Evolutionary conservation across 2,888 invertebrate genomes (phyloP), one percentile per base, ranked within the genome.

Genomic region (Digitonthophagus gazella): DNA sequence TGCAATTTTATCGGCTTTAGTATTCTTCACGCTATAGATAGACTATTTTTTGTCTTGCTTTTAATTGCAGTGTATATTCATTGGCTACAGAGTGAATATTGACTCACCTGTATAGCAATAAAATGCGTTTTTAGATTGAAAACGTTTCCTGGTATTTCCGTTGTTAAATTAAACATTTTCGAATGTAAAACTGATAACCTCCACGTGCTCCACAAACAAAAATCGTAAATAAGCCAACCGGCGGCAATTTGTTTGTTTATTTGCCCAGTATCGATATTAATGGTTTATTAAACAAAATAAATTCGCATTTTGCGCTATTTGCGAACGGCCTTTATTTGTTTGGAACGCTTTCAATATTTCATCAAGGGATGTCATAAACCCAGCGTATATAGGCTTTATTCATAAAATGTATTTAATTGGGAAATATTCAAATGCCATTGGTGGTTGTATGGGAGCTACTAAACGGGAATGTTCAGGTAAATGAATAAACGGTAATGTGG

Each of bases 221-320:
- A 58, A 18, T 19, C 58, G 20, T 14, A 58, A 58, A 19, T 16
- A 58, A 58, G 58, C 15, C n/a, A 20, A 58, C 28, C 18, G 20
- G 20, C 16, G 20, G 15, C 58, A 14, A 20, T 58, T 58, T 58
- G n/a, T 58, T 58, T 14, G 16, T 58, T 58, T 58, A n/a, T 58
- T 15, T 8, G 56, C 14, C 56, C 15, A 5, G n/a, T 3, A 1
- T 11, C 14, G 19, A 19, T 6, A 58, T 58, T 58, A 44, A 44
- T 44, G 20, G 16, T 58, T 58, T 19, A 58, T 58, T 58, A 58
- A 18, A 58, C 18, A 58, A n/a, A 19, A 58, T 15, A 58, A 58
- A 58, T 4, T 15, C 20, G 14, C 58, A 15, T 58, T 58, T 19
- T 58, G 14, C 1, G n/a, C 19, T 58, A 58, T 11, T 16, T 16